Evolutionary conservation across 2,888 invertebrate species (phyloP).

Genomic region (Urechis unicinctus): DNA sequence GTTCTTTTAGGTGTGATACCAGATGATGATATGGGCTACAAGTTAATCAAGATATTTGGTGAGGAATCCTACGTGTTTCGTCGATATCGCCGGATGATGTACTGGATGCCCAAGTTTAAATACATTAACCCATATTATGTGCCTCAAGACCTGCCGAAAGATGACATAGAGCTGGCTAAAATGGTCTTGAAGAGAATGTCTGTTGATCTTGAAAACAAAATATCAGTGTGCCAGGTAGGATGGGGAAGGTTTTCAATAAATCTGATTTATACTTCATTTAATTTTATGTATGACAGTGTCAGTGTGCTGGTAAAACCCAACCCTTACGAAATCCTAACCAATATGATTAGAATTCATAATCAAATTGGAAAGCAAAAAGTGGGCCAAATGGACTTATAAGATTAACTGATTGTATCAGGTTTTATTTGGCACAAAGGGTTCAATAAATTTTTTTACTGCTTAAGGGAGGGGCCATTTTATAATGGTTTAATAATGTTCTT

Average conservation of each 20-base stretch:
- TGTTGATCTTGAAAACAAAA: slow-evolving; percentile 67
- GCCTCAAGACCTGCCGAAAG: slow-evolving; percentile 64
- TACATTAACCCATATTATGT: slow-evolving; percentile 45
- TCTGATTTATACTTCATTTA: neutral
- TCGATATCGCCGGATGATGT: slow-evolving; percentile 56
- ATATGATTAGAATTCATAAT: neutral
- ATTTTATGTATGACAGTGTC: neutral
- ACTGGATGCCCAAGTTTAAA: slow-evolving; percentile 82
- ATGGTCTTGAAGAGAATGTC: slow-evolving; percentile 78
- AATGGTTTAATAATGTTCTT: no score
- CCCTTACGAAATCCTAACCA: neutral
- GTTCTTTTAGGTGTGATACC: slow-evolving; percentile 71
- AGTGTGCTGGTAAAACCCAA: neutral
- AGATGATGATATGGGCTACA: slow-evolving; percentile 78
- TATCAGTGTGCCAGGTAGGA: slow-evolving; percentile 55
- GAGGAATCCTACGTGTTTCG: slow-evolving; percentile 57
- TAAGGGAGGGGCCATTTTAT: no score
- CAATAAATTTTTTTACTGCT: no score
- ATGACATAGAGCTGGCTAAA: slow-evolving; percentile 70
- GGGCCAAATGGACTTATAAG: no score
- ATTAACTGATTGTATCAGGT: no score
- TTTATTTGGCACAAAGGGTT: no score
- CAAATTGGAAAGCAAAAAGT: no score
- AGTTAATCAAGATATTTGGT: slow-evolving; percentile 80
- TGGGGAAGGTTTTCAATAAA: slow-evolving; percentile 41